These are phyloP conservation scores for Thamnophis elegans DNA, from an alignment of 2,797 vertebrate genomes.

Conservation along the genomic window DNA sequence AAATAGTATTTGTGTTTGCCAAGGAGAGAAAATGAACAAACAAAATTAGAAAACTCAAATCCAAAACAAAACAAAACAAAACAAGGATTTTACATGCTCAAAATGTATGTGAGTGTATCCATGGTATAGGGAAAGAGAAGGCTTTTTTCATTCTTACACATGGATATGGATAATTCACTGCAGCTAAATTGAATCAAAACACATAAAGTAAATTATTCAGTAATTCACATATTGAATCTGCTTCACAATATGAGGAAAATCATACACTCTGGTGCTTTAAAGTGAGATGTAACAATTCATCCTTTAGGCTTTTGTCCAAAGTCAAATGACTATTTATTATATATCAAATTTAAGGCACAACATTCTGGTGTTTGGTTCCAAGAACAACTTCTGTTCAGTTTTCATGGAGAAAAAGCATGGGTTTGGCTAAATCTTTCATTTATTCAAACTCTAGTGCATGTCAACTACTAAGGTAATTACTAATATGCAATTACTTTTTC, in stretches of 20 bases:
- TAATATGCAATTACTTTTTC: not conserved
- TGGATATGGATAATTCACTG: not conserved
- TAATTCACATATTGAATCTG: not conserved
- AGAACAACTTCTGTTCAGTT: not conserved
- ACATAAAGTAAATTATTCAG: not conserved
- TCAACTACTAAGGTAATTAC: not conserved
- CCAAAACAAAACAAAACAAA: not conserved
- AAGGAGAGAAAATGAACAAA: not conserved
- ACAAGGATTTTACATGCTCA: not conserved
- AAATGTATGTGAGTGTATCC: not conserved
- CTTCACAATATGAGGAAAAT: not conserved
- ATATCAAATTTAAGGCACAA: not conserved
- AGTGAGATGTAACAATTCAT: not conserved
- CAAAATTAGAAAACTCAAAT: not conserved
- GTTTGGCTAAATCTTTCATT: not conserved
- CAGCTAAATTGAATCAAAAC: not conserved
- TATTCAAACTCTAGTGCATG: not conserved
- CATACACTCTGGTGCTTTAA: not conserved
- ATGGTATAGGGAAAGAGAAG: not conserved
- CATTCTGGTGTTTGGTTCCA: not conserved
- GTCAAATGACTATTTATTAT: not conserved
- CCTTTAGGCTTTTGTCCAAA: not conserved
- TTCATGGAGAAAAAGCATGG: not conserved
- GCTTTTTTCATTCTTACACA: not conserved
- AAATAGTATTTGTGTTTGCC: not conserved